These are phyloP conservation scores for Tachysurus vachellii DNA, from an alignment of 2,113 vertebrate genomes.

Conservation along the genomic window DNA sequence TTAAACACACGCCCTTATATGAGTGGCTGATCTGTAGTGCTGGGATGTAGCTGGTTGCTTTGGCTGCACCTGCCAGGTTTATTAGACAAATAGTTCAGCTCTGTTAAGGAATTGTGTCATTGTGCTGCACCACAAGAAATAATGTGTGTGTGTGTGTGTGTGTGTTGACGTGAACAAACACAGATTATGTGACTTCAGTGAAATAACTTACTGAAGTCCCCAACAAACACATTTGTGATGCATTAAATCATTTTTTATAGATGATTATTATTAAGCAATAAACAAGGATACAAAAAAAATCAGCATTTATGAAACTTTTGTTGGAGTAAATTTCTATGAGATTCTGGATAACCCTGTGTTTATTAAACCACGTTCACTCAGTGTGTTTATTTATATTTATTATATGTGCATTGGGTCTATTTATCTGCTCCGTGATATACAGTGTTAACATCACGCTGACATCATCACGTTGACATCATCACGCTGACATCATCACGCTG, in stretches of 20 bases:
- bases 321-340: neutral
- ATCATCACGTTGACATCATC: neutral
- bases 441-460: neutral
- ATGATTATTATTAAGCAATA: neutral
- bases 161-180: too few species aligned
- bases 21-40: too few species aligned
- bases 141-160: too few species aligned
- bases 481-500: neutral
- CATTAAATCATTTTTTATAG: neutral
- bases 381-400: neutral
- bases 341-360: neutral
- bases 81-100: neutral
- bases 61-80: neutral
- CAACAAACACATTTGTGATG: neutral
- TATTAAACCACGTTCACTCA: neutral
- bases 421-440: neutral
- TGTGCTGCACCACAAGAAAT: too few species aligned
- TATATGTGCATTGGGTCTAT: neutral
- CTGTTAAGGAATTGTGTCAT: neutral
- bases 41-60: neutral
- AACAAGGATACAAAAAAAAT: neutral
- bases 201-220: neutral
- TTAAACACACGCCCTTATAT: too few species aligned
- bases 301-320: neutral
- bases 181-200: too few species aligned